Percentiles rank a stretch among this genome's conserved stretches.
Conservation (phyloP, 1,140 invertebrate genomes). For the Cherax destructor region DNA sequence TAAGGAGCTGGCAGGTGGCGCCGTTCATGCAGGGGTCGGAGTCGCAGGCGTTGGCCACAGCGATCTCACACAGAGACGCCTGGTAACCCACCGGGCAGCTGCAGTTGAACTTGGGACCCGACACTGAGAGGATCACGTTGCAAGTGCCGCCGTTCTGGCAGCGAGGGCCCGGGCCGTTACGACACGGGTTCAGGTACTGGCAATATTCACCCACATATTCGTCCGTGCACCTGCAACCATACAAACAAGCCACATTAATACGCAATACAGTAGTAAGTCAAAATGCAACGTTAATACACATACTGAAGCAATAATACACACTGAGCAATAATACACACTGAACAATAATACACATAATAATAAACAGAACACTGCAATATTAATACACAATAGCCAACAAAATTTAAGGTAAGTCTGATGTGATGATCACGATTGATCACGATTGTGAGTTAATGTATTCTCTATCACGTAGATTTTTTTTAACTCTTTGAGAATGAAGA, state of each 20-base stretch:
- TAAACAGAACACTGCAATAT: too few species aligned
- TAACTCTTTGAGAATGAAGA: too few species aligned
- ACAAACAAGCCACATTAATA: conserved; percentile 62
- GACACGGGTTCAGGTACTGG: conserved; percentile 93
- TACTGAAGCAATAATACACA: too few species aligned
- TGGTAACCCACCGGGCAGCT: conserved; percentile 92
- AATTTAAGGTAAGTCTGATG: too few species aligned
- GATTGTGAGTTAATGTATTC: too few species aligned
- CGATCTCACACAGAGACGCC: conserved; percentile 94
- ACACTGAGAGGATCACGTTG: conserved; percentile 82
- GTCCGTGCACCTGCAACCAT: conserved; percentile 89
- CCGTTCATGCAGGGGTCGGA: conserved; percentile 90
- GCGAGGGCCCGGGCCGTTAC: conserved; percentile 85
- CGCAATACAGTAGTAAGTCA: background rate
- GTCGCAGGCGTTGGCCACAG: conserved; percentile 92
- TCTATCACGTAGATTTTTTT: too few species aligned
- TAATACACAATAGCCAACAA: too few species aligned
- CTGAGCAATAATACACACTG: too few species aligned
- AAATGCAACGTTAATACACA: too few species aligned
- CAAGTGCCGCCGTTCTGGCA: conserved; percentile 96
- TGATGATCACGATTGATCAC: too few species aligned
- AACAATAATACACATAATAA: too few species aligned
- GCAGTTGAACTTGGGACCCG: conserved; percentile 87
- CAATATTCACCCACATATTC: conserved; percentile 95
- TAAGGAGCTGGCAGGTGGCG: conserved; percentile 86